Evolutionary conservation across 1,140 invertebrate genomes (phyloP), one percentile per base, ranked within the genome.

Genomic region (Saccostrea echinata): DNA sequence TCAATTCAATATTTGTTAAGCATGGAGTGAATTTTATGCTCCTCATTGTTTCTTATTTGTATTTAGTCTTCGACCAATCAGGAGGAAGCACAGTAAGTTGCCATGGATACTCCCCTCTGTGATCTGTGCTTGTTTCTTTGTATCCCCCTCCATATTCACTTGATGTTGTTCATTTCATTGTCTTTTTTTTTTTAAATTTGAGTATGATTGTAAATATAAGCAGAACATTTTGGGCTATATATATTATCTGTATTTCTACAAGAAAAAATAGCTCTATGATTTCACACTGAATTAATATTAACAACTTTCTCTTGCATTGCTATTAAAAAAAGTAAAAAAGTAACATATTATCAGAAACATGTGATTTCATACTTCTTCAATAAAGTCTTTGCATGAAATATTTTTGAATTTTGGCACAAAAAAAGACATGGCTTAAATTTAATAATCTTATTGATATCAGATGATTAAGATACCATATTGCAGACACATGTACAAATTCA

Each of bases 81-180:
- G 76, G 90, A 92, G 81, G 91, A 92, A 88, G 90, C 90, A 71
- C 91, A 92, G 91, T 92, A 92, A 92, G 92, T 92, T 89, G 53
- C 76, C 76, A 64, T 86, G 30, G n/a, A 76, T 55, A 83, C 68
- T 76, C 24, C 27, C 68, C 68, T 76, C 68, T 76, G 27, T 76
- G 68, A 76, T 76, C 68, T 76, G 68, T 76, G 68, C 68, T 76
- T 76, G 68, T 76, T 30, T 76, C 24, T 76, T 27, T 76, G 24
- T 76, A 76, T 61, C n/a, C 27, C 30, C 30, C 51, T 43, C 53
- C 30, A 30, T 21, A 24, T n/a, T 27, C 16, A 84, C 53, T 53
- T 84, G 51, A 27, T 53, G 82, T 55, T 53, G 53, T 24, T 84
- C 24, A 27, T 27, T 55, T 55, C 12, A 51, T 18, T 27, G 68